phyloP scores from a whole-genome alignment of 2,888 invertebrate genomes.

The Oithona nana region DNA sequence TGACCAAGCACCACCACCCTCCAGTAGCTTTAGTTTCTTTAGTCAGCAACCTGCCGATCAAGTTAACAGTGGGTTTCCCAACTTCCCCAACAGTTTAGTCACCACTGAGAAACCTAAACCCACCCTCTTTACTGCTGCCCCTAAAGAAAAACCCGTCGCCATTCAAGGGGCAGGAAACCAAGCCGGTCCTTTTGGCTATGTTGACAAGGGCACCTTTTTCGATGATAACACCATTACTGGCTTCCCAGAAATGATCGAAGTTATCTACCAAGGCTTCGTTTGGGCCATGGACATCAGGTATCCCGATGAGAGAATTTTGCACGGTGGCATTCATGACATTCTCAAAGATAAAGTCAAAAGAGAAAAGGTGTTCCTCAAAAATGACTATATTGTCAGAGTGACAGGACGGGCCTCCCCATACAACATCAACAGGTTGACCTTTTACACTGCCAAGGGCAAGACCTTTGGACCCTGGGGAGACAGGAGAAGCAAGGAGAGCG shows the following conservation, averaged over 20 bases:
- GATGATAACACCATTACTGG: neutral
- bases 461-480: slow-evolving; percentile 16
- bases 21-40: neutral
- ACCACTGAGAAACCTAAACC: neutral
- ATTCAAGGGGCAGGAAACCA: neutral
- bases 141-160: neutral
- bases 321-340: slow-evolving; percentile 13
- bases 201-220: slow-evolving; percentile 15
- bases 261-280: slow-evolving; percentile 16
- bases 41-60: neutral
- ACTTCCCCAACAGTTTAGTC: neutral
- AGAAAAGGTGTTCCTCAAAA: slow-evolving; percentile 3
- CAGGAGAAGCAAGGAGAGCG: slow-evolving; percentile 5
- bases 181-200: slow-evolving; percentile 16
- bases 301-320: neutral
- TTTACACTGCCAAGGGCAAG: slow-evolving; percentile 16
- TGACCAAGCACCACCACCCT: neutral
- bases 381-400: slow-evolving; percentile 16
- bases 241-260: slow-evolving; percentile 12
- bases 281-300: slow-evolving; percentile 15
- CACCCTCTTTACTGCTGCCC: neutral
- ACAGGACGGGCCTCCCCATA: slow-evolving; percentile 16
- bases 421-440: slow-evolving; percentile 16
- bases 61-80: neutral
- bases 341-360: slow-evolving; percentile 15